Percentiles rank a stretch among this genome's conserved stretches.
Conservation (phyloP, 2,113 vertebrate species). For the Cryptotis parvus region DNA sequence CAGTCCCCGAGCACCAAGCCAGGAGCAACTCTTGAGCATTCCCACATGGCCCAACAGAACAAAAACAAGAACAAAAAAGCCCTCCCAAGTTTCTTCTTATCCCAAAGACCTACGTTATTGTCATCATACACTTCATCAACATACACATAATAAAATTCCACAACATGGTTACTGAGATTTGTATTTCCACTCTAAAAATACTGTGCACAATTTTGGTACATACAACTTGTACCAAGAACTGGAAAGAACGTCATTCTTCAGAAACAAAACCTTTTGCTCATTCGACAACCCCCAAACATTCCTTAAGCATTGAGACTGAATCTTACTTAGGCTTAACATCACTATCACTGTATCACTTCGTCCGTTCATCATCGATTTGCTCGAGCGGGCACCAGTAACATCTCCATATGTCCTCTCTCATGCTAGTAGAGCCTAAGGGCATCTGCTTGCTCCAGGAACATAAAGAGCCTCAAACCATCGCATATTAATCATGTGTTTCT, state of each 20-base stretch:
- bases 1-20: too few relatives aligned
- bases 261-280: slow-evolving; percentile 27
- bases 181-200: neutral
- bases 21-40: too few relatives aligned
- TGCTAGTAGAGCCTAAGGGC: too few relatives aligned
- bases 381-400: too few relatives aligned
- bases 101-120: neutral
- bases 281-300: slow-evolving; percentile 28
- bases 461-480: too few relatives aligned
- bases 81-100: slow-evolving; percentile 50
- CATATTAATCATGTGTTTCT: too few relatives aligned
- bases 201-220: neutral
- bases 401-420: too few relatives aligned
- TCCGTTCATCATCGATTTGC: too few relatives aligned
- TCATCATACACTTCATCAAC: slow-evolving; percentile 18
- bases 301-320: slow-evolving; percentile 9
- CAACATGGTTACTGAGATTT: neutral
- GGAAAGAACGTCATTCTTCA: slow-evolving; percentile 29
- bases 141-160: slow-evolving; percentile 10
- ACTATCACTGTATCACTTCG: too few relatives aligned
- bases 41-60: too few relatives aligned
- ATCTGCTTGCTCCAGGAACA: too few relatives aligned
- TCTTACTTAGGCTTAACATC: neutral
- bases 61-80: slow-evolving; percentile 35
- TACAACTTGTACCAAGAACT: neutral